Evolutionary conservation across 2,888 invertebrate genomes (phyloP).

Genomic region (Tenthredo scrophulariae): DNA sequence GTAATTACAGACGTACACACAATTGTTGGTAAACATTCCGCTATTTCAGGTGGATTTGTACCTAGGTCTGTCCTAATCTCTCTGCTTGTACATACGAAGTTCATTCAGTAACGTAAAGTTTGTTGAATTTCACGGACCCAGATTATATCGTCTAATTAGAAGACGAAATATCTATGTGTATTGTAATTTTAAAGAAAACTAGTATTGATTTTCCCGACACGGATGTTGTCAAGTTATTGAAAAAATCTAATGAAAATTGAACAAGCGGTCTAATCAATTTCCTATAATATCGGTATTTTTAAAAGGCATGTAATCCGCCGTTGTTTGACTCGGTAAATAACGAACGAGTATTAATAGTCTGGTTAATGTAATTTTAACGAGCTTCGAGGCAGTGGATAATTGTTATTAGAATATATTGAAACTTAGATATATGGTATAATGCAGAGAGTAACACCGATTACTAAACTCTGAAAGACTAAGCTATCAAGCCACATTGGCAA

Average conservation of each 20-base stretch:
- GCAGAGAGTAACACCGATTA: slow-evolving; percentile 5
- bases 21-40: background rate
- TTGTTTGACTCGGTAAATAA: background rate
- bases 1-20: background rate
- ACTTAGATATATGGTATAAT: background rate
- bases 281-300: background rate
- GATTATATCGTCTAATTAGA: background rate
- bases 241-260: background rate
- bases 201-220: background rate
- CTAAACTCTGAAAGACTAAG: slow-evolving; percentile 2
- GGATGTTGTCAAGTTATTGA: background rate
- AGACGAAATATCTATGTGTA: background rate
- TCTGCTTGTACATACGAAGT: background rate
- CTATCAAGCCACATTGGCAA: slow-evolving; percentile 1
- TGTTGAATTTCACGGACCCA: background rate
- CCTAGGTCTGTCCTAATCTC: background rate
- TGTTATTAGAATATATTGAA: background rate
- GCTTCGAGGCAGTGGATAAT: background rate
- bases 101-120: background rate
- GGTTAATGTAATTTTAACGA: background rate
- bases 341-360: background rate
- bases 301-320: background rate
- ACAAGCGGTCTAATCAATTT: background rate
- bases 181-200: background rate
- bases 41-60: background rate